phyloP scores from a whole-genome alignment of 2,113 vertebrate species.

The Toxotes jaculatrix region DNA sequence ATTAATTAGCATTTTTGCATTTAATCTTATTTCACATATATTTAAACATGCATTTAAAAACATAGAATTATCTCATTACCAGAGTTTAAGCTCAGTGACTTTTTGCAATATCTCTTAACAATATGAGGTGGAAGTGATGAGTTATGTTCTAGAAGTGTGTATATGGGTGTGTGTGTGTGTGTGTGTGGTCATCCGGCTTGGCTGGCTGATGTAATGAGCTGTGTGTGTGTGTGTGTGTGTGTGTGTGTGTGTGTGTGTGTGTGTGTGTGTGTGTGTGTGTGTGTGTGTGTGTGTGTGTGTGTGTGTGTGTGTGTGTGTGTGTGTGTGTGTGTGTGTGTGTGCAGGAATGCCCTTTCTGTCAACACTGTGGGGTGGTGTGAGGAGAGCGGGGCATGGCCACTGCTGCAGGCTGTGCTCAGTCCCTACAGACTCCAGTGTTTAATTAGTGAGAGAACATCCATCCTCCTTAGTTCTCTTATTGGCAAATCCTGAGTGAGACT shows the following conservation, averaged over 20 bases:
- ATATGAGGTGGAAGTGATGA: neutral
- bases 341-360: constrained; percentile 71
- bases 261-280: constrained; percentile 1
- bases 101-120: neutral
- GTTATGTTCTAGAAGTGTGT: too few relatives aligned
- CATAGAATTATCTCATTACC: neutral
- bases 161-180: neutral
- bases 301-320: constrained; percentile 35
- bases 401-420: constrained; percentile 56
- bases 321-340: constrained; percentile 39
- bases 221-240: too few relatives aligned
- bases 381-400: constrained; percentile 55
- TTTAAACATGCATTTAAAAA: neutral
- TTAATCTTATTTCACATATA: neutral
- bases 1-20: neutral
- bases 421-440: constrained; percentile 69
- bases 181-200: neutral
- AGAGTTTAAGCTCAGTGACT: neutral
- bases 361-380: constrained; percentile 66
- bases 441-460: constrained; percentile 75
- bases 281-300: neutral
- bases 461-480: constrained; percentile 66
- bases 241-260: neutral
- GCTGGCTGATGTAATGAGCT: constrained; percentile 49
- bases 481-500: constrained; percentile 57